Percentiles rank a stretch among this genome's conserved stretches.
phyloP scores from a whole-genome alignment of 1,140 invertebrate species.

The Aphelinus atriplicis region DNA sequence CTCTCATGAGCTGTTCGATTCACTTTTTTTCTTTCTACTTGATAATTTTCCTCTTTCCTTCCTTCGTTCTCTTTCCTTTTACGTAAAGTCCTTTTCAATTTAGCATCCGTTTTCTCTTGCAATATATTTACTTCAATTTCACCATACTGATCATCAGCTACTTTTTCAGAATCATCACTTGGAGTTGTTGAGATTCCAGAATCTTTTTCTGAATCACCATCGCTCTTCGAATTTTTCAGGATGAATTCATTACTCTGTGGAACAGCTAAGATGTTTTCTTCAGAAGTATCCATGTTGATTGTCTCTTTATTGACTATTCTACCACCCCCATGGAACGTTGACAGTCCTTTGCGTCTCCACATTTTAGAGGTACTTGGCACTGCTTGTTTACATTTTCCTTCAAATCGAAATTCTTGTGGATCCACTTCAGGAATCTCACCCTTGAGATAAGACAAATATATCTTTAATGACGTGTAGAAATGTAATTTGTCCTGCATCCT shows the following conservation, averaged over 20 bases:
- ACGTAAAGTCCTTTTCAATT: conserved; percentile 19
- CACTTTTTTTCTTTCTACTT: conserved; percentile 14
- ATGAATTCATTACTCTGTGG: conserved; percentile 53
- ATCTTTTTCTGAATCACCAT: conserved; percentile 27
- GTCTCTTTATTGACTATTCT: conserved; percentile 58
- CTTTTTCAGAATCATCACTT: conserved; percentile 24
- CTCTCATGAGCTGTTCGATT: conserved; percentile 7
- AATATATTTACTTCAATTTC: not conserved
- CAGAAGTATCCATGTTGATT: conserved; percentile 50
- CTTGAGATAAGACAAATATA: conserved; percentile 56
- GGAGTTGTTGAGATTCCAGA: conserved; percentile 10
- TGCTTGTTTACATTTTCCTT: conserved; percentile 54
- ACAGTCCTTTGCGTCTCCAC: conserved; percentile 58
- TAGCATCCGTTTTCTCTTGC: conserved; percentile 5
- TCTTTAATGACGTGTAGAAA: conserved; percentile 60
- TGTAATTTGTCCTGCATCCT: conserved; percentile 62
- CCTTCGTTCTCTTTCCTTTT: conserved; percentile 4
- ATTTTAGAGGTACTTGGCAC: conserved; percentile 58
- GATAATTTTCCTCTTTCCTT: not conserved
- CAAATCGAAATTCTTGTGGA: conserved; percentile 55
- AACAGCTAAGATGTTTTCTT: conserved; percentile 48
- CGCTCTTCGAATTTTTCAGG: conserved; percentile 41
- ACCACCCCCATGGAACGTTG: conserved; percentile 55
- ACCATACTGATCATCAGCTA: not conserved
- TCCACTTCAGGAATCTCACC: conserved; percentile 52